Conservation (phyloP, 2,797 vertebrate genomes). For the Trachurus trachurus region DNA sequence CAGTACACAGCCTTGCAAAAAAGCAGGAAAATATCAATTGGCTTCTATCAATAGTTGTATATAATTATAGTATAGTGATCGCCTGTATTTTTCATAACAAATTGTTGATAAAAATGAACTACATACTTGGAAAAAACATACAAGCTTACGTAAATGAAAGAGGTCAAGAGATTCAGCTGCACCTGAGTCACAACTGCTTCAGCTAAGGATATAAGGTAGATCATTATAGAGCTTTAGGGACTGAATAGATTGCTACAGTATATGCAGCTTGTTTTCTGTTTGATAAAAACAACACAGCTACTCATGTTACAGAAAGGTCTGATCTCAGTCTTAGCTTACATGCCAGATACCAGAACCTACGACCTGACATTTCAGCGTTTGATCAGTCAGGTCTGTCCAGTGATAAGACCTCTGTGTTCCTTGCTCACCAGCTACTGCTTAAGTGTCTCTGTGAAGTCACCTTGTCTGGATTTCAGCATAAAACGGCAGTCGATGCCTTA, state of each 20-base stretch:
- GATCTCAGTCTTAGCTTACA: constrained; percentile 24
- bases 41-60: neutral
- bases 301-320: neutral
- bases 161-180: neutral
- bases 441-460: constrained; percentile 25
- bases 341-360: constrained; percentile 9
- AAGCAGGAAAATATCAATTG: neutral
- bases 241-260: neutral
- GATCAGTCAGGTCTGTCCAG: constrained; percentile 28
- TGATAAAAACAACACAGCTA: neutral
- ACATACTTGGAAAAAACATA: neutral
- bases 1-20: neutral
- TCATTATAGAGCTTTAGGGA: constrained; percentile 17
- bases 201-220: neutral
- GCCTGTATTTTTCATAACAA: neutral
- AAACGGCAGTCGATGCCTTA: constrained; percentile 15
- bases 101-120: neutral
- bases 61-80: neutral
- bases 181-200: neutral
- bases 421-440: constrained; percentile 9
- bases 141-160: neutral
- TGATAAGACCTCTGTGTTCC: constrained; percentile 34
- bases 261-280: constrained; percentile 5
- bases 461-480: constrained; percentile 30
- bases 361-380: constrained; percentile 31